Conservation (phyloP, 2,888 invertebrate species). For the Deroplatys truncata region DNA sequence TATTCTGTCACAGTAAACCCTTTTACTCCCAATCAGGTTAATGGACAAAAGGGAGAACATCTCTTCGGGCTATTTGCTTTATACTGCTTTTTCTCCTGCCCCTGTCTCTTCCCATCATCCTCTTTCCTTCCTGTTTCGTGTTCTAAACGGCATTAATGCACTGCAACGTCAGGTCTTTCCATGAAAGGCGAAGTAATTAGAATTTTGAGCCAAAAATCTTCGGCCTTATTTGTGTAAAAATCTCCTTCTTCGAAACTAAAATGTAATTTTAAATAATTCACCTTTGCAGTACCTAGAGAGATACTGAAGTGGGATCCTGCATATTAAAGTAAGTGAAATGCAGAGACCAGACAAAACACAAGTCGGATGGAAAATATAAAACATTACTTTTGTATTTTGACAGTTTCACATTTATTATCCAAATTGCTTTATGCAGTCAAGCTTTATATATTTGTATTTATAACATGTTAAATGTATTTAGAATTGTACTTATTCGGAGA, state of each 20-base stretch:
- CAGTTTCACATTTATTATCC: too few relatives aligned
- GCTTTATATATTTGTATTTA: too few relatives aligned
- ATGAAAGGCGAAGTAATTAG: background rate
- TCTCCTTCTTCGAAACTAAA: background rate
- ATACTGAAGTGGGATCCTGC: background rate
- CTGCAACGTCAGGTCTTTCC: background rate
- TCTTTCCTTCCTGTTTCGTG: background rate
- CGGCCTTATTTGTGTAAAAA: background rate
- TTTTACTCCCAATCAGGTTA: background rate
- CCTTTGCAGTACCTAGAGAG: background rate
- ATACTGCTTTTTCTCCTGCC: background rate
- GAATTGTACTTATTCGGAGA: too few relatives aligned
- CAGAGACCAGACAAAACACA: too few relatives aligned
- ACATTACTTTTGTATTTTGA: too few relatives aligned
- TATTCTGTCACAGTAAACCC: background rate
- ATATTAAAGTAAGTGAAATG: too few relatives aligned
- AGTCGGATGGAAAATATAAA: too few relatives aligned
- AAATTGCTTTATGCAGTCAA: too few relatives aligned
- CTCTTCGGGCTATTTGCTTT: background rate
- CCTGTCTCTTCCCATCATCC: background rate
- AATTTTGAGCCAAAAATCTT: background rate
- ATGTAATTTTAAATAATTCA: background rate
- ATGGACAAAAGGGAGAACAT: background rate
- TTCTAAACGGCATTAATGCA: background rate
- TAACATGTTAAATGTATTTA: too few relatives aligned